Conservation (phyloP, 2,888 invertebrate species). For the Phlogophora meticulosa region DNA sequence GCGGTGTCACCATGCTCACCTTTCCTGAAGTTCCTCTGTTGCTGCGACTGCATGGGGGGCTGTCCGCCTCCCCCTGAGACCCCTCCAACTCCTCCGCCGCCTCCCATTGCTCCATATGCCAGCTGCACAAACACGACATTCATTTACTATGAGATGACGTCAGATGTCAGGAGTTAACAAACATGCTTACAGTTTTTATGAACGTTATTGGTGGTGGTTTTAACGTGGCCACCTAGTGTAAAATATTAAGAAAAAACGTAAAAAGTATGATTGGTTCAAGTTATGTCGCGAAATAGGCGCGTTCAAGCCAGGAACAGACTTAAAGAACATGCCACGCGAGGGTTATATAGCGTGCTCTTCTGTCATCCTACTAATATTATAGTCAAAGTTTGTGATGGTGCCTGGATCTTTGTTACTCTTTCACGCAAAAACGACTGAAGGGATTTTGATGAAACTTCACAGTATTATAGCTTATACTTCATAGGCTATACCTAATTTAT, state of each 20-base stretch:
- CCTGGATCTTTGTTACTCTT: too few species aligned
- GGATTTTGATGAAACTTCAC: too few species aligned
- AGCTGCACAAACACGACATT: constrained; percentile 69
- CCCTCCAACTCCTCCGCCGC: constrained; percentile 81
- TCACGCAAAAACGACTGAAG: too few species aligned
- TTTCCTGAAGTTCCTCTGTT: constrained; percentile 85
- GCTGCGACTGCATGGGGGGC: constrained; percentile 85
- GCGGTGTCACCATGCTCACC: constrained; percentile 66
- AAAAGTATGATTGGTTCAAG: background rate
- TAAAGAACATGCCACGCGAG: background rate
- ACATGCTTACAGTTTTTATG: constrained; percentile 5
- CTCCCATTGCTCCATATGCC: constrained; percentile 85
- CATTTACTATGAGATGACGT: background rate
- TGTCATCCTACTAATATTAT: too few species aligned
- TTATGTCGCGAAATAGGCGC: background rate
- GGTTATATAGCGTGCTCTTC: background rate
- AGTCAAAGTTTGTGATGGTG: too few species aligned
- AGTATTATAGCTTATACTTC: too few species aligned
- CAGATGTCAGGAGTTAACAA: background rate
- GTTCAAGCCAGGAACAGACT: background rate
- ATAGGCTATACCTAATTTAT: too few species aligned
- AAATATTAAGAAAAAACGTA: background rate
- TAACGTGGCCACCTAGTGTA: too few species aligned
- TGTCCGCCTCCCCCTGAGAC: constrained; percentile 84
- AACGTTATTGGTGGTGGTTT: too few species aligned